Percentiles rank a stretch among this genome's conserved stretches.
phyloP scores from a whole-genome alignment of 2,888 invertebrate species.

The Drosophila demipolita region DNA sequence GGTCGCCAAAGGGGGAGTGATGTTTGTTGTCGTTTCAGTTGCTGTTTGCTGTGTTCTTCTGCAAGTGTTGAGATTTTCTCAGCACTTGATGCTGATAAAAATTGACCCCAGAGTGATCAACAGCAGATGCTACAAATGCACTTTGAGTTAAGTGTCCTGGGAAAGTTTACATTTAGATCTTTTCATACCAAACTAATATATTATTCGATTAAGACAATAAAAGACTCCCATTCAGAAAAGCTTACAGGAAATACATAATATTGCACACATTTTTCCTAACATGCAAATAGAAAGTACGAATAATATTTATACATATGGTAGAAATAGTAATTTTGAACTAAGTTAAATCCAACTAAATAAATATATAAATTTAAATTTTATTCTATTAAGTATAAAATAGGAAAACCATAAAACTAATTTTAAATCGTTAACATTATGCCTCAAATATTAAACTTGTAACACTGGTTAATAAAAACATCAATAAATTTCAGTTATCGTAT shows the following conservation, averaged over 20 bases:
- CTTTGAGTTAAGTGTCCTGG: slow-evolving; percentile 34
- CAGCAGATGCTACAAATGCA: slow-evolving; percentile 51
- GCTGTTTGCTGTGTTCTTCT: slow-evolving; percentile 4
- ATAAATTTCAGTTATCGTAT: not conserved
- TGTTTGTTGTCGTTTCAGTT: slow-evolving; percentile 23
- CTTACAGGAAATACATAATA: not conserved
- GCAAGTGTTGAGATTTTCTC: slow-evolving; percentile 70
- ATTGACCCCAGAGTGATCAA: slow-evolving; percentile 38
- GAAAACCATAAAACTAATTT: not conserved
- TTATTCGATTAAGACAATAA: not conserved
- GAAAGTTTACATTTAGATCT: slow-evolving; percentile 21
- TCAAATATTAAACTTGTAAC: not conserved
- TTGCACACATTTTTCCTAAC: not conserved
- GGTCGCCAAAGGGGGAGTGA: not conserved
- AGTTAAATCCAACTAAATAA: not conserved
- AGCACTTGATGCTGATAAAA: slow-evolving; percentile 51
- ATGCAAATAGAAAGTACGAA: not conserved
- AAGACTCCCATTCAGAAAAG: not conserved
- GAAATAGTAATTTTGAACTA: not conserved
- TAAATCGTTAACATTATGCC: not conserved
- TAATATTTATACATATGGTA: not conserved
- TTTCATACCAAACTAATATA: not conserved
- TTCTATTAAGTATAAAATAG: not conserved
- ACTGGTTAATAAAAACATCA: not conserved
- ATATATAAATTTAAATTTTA: not conserved